A percentile compares a stretch with the other conserved stretches of the same genome.
These are phyloP conservation scores for Ctena decussata DNA, from an alignment of 2,888 invertebrate genomes.

Conservation along the genomic window DNA sequence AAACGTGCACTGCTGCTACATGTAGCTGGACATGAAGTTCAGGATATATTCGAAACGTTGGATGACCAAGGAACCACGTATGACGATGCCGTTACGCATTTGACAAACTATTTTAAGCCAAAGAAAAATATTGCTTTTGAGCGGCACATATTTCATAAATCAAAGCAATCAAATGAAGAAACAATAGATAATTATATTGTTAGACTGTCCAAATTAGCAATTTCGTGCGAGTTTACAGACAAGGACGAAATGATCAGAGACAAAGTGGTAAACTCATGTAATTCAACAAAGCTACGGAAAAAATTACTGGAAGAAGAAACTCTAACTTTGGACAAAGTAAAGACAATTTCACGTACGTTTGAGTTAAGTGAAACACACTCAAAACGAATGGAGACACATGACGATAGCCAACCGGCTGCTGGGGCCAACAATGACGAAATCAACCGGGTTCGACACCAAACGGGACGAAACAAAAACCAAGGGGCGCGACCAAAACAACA, in stretches of 20 bases:
- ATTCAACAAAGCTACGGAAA: background rate
- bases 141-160: no score
- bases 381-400: no score
- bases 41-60: no score
- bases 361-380: background rate
- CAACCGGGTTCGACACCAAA: background rate
- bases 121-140: no score
- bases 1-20: no score
- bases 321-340: background rate
- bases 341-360: background rate
- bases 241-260: no score
- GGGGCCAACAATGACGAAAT: background rate
- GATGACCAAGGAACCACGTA: background rate
- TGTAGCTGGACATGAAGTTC: no score
- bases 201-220: background rate
- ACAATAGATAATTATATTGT: background rate
- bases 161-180: background rate
- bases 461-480: background rate
- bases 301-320: background rate
- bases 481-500: background rate
- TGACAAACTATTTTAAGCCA: no score
- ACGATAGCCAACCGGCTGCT: background rate
- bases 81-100: background rate
- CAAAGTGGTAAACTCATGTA: background rate
- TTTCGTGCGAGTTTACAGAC: background rate